These are phyloP conservation scores for Cybosia mesomella DNA, from an alignment of 2,888 invertebrate genomes.

Conservation along the genomic window DNA sequence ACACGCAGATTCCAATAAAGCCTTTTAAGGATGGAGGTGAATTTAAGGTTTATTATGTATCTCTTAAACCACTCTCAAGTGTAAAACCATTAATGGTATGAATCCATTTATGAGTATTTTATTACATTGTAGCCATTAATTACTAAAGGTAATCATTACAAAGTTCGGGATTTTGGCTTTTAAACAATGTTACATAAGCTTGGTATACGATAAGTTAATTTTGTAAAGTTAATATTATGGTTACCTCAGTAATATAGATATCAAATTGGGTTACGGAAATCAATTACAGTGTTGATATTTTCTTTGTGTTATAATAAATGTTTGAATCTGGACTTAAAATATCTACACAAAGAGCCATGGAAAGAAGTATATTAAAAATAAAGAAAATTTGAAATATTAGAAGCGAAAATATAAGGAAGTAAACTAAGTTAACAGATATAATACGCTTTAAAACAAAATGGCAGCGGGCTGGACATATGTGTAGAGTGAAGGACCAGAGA, in stretches of 20 bases:
- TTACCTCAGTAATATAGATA: no score
- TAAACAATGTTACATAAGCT: constrained; percentile 35
- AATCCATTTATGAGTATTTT: constrained; percentile 38
- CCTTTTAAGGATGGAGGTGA: constrained; percentile 11
- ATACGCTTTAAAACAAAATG: no score
- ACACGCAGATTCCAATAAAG: constrained; percentile 6
- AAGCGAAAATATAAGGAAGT: no score
- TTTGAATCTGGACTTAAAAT: no score
- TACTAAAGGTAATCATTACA: constrained; percentile 34
- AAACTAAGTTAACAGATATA: no score
- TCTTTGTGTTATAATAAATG: not conserved
- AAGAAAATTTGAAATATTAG: no score
- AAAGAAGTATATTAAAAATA: no score
- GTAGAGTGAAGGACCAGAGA: no score
- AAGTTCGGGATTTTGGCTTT: constrained; percentile 37
- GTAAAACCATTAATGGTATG: constrained; percentile 34
- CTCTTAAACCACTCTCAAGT: constrained; percentile 19
- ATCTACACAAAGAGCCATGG: no score
- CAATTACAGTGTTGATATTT: not conserved
- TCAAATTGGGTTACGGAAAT: not conserved
- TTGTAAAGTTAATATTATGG: constrained; percentile 10
- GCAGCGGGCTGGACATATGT: no score
- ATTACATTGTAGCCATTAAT: constrained; percentile 37
- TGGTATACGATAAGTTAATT: constrained; percentile 17
- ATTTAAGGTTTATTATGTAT: constrained; percentile 18